These are phyloP conservation scores for Andrena fulva DNA, from an alignment of 2,888 invertebrate species.

Conservation along the genomic window DNA sequence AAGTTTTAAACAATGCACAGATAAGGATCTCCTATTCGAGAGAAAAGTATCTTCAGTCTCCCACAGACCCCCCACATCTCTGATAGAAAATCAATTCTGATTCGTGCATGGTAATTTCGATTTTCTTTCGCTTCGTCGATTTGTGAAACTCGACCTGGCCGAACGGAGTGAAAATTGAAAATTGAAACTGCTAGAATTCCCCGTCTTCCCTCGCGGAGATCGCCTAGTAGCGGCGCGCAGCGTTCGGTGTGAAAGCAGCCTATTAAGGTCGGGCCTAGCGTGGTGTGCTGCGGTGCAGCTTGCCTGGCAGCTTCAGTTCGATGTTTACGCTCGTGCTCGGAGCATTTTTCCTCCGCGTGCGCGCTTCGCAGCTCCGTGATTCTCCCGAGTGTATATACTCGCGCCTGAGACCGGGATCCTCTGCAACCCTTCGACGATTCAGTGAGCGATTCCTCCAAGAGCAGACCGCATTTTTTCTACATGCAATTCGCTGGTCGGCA, in stretches of 20 bases:
- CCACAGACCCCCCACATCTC: no score
- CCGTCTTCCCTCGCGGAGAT: background rate
- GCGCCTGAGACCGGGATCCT: background rate
- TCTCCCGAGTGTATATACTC: slow-evolving; percentile 17
- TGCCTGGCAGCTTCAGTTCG: slow-evolving; percentile 75
- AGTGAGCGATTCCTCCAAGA: slow-evolving; percentile 28
- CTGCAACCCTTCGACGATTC: background rate
- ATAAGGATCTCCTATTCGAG: no score
- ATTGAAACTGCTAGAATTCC: background rate
- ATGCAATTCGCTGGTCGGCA: background rate
- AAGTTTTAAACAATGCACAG: no score
- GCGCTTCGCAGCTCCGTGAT: slow-evolving; percentile 32
- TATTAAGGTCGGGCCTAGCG: slow-evolving; percentile 66
- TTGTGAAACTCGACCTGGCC: background rate
- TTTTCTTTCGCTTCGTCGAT: background rate
- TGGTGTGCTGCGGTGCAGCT: slow-evolving; percentile 68
- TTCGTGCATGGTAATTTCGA: background rate
- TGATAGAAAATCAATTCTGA: background rate
- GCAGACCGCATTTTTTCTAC: background rate
- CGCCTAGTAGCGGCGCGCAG: background rate
- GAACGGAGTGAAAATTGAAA: background rate
- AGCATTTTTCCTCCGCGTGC: slow-evolving; percentile 74
- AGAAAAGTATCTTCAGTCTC: no score
- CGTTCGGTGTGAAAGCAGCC: slow-evolving; percentile 70
- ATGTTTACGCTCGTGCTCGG: slow-evolving; percentile 78